Base-by-base conservation (phyloP, 2,888 invertebrate species). In the Drosophila barbarae region DNA sequence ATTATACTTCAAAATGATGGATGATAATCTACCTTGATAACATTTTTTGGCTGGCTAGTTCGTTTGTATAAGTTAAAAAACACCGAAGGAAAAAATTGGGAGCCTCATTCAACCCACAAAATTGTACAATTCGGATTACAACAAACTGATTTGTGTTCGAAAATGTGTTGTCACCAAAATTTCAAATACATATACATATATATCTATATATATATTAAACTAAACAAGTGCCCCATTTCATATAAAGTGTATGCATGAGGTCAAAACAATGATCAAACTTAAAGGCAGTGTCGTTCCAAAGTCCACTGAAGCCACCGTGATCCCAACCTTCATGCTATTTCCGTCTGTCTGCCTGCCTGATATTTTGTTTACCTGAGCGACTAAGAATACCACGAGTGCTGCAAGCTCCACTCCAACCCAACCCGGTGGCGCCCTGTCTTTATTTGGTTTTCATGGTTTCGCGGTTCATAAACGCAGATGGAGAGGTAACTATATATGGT, bases 21-120 rank as follows among this genome's bases (percentile, higher is more conserved):
- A 26, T 26, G 46, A 30, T 30, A 30, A 32, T 47, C 46, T 21
- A 32, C 46, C 46, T 30, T 30, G 30, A 30, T 46, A 18, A 30
- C 18, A 47, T 32, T 30, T 46, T 5, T 47, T 47, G 30, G 46
- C 46, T 47, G 46, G 30, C 46, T 47, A 46, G 30, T 47, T 47
- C 46, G 21, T 47, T 47, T 21, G 46, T 46, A 18, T 13, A 13
- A 21, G 21, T 30, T 47, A 18, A 8, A 18, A 8, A 21, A 47
- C 30, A 47, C 42, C 30, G 9, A 21, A 15, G 28, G 6, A 4
- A 30, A 4, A 30, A 30, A 18, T 13, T 30, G 30, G 46, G 46
- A 46, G 13, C 30, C 28, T 5, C 46, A 46, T 8, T 13, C 18
- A 2, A 8, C 30, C 30, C 30, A 13, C 30, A 47, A 47, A 47